A percentile compares a stretch with the other conserved stretches of the same genome.
phyloP scores from a whole-genome alignment of 2,888 invertebrate genomes.

The Watsonalla binaria region DNA sequence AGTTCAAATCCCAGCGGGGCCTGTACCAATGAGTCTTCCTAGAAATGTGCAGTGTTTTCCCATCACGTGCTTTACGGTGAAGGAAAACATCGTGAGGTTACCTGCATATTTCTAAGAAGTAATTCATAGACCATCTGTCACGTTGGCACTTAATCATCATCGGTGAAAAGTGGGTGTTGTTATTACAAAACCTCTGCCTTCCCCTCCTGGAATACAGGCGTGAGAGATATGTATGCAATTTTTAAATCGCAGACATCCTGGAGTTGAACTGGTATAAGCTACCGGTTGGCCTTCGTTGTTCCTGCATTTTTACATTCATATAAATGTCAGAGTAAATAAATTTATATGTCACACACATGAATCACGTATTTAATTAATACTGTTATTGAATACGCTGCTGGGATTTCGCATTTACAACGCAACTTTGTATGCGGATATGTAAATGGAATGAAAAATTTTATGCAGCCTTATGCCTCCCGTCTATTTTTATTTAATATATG shows the following conservation, averaged over 20 bases:
- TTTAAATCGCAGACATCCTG: not conserved
- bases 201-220: too few species aligned
- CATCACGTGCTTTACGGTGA: too few species aligned
- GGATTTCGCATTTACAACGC: not conserved
- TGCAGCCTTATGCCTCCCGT: not conserved
- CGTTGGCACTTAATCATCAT: too few species aligned
- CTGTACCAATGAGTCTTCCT: too few species aligned
- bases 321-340: constrained; percentile 35
- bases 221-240: too few species aligned
- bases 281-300: constrained; percentile 44
- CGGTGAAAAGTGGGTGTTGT: too few species aligned
- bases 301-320: constrained; percentile 34
- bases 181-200: too few species aligned
- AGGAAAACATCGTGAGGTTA: too few species aligned
- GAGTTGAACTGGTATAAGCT: constrained; percentile 6
- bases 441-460: not conserved
- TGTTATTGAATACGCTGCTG: constrained; percentile 1
- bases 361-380: not conserved
- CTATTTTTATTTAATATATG: not conserved
- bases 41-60: too few species aligned
- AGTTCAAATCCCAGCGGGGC: too few species aligned
- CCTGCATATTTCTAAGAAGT: too few species aligned
- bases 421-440: not conserved
- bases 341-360: not conserved
- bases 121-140: too few species aligned